Percentiles rank a stretch among this genome's conserved stretches.
Evolutionary conservation across 1,140 invertebrate genomes (phyloP).

Genomic region (Diorhabda sublineata): DNA sequence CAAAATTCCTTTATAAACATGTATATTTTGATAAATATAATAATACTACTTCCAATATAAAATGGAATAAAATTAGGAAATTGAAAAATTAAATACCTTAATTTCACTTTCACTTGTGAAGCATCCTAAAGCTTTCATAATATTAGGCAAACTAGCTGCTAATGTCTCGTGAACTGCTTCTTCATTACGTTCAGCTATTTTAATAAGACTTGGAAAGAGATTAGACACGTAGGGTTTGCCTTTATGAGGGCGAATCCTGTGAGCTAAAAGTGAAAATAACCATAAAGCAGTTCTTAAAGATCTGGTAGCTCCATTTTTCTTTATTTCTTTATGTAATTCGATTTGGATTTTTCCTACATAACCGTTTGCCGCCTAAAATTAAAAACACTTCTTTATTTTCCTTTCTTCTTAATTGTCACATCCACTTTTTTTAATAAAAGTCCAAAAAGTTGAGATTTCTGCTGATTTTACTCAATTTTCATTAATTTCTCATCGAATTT

Average conservation of each 20-base stretch:
- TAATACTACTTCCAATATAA: too few relatives aligned
- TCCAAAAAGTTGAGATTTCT: too few relatives aligned
- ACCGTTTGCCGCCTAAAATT: constrained; percentile 45
- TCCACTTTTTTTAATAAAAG: too few relatives aligned
- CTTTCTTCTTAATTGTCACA: too few relatives aligned
- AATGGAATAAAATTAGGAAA: too few relatives aligned
- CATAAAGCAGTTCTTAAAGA: constrained; percentile 67
- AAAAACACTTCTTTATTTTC: not conserved
- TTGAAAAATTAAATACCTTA: constrained; percentile 53
- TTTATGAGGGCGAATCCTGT: constrained; percentile 66
- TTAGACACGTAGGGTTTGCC: constrained; percentile 73
- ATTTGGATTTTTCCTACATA: constrained; percentile 70
- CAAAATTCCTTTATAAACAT: not conserved
- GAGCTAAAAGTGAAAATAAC: constrained; percentile 70
- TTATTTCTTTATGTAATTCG: constrained; percentile 76
- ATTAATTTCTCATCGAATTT: too few relatives aligned
- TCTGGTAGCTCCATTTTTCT: constrained; percentile 67
- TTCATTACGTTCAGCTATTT: constrained; percentile 64
- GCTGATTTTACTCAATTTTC: too few relatives aligned
- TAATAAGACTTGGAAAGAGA: constrained; percentile 64
- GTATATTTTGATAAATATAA: too few relatives aligned
- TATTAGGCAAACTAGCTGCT: constrained; percentile 61
- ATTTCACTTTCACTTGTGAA: constrained; percentile 74
- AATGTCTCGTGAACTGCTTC: constrained; percentile 73
- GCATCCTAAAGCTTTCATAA: constrained; percentile 64